These are phyloP conservation scores for Myotis brandtii DNA, from an alignment of 2,113 vertebrate species.

Conservation along the genomic window DNA sequence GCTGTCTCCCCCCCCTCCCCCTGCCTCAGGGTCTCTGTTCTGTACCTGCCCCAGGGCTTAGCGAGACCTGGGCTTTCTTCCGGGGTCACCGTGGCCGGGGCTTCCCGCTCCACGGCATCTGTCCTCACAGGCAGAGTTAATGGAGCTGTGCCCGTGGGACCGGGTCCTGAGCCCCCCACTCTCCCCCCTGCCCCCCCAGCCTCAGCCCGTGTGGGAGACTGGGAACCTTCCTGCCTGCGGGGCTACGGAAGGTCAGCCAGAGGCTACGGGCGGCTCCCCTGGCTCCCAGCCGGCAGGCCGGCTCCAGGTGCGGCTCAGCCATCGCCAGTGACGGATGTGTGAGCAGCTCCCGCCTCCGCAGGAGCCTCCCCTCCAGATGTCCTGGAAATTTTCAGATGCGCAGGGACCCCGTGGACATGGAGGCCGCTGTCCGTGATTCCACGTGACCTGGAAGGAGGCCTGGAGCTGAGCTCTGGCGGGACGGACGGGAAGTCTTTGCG, in stretches of 20 bases:
- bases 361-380: not conserved
- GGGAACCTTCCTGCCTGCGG: not conserved
- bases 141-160: not conserved
- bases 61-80: not conserved
- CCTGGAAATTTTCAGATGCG: not conserved
- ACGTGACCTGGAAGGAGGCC: not conserved
- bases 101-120: not conserved
- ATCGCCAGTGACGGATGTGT: not conserved
- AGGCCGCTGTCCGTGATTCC: fast-evolving
- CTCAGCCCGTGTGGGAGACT: not conserved
- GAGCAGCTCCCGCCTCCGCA: not conserved
- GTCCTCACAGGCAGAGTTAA: not conserved
- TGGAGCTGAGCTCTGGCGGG: not conserved
- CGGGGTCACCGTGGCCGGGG: not conserved
- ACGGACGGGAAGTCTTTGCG: not conserved
- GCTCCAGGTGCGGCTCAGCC: not conserved
- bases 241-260: not conserved
- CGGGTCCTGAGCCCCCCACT: not conserved
- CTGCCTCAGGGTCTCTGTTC: not conserved
- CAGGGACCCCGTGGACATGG: not conserved
- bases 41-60: not conserved
- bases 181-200: not conserved
- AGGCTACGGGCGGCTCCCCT: not conserved
- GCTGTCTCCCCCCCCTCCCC: not conserved
- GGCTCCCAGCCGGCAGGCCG: not conserved